Evolutionary conservation across 2,888 invertebrate species (phyloP).

Genomic region (Harpalus rufipes): DNA sequence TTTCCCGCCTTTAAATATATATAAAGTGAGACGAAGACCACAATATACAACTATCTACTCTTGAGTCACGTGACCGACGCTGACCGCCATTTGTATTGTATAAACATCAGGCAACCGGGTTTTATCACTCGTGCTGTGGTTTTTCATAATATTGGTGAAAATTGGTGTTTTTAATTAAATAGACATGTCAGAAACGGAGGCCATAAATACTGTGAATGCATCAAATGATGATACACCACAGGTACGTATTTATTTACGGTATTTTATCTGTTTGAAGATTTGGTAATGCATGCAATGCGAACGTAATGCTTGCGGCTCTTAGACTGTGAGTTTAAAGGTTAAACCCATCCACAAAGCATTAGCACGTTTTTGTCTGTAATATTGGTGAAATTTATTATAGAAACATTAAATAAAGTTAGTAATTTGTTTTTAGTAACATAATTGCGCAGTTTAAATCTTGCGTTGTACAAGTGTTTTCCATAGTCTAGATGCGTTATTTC

Average conservation of each 20-base stretch:
- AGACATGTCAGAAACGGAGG: conserved; percentile 77
- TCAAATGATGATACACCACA: conserved; percentile 75
- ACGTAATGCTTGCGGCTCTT: conserved; percentile 74
- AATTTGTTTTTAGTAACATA: conserved; percentile 6
- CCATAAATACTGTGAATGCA: conserved; percentile 75
- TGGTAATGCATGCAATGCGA: conserved; percentile 75
- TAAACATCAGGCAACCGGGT: conserved; percentile 80
- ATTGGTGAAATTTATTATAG: neutral
- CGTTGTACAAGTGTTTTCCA: conserved; percentile 13
- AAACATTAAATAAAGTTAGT: conserved; percentile 10
- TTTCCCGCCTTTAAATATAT: conserved; percentile 34
- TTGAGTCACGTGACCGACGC: conserved; percentile 81
- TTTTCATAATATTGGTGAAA: conserved; percentile 75
- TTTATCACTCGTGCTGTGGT: conserved; percentile 75
- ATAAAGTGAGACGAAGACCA: conserved; percentile 13
- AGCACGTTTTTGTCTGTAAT: conserved; percentile 53
- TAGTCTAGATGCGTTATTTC: conserved; percentile 9
- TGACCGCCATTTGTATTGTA: conserved; percentile 82
- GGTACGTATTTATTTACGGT: conserved; percentile 72
- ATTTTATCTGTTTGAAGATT: conserved; percentile 68
- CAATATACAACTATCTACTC: conserved; percentile 31
- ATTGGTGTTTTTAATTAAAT: conserved; percentile 70
- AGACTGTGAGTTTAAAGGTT: conserved; percentile 74
- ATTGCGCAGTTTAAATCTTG: neutral
- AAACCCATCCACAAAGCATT: conserved; percentile 70